Evolutionary conservation across 1,140 invertebrate species (phyloP).

Genomic region (Bombus polaris): DNA sequence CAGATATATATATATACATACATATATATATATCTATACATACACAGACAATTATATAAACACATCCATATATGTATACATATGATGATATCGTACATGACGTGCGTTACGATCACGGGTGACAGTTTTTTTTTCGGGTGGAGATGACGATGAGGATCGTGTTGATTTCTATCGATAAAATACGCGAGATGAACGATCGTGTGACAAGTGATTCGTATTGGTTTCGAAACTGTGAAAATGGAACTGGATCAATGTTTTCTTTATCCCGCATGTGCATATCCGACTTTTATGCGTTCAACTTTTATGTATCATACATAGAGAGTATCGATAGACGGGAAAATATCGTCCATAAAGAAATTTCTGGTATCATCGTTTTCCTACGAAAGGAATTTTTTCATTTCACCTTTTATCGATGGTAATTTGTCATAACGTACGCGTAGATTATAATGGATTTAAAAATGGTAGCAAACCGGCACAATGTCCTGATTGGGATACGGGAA

Average conservation of each 20-base stretch:
- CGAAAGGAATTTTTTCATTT: neutral
- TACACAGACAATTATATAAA: constrained; percentile 10
- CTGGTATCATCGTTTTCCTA: neutral
- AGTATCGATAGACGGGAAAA: neutral
- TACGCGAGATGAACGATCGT: constrained; percentile 17
- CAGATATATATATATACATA: constrained; percentile 32
- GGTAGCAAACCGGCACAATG: neutral
- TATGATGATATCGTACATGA: constrained; percentile 32
- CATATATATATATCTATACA: constrained; percentile 5
- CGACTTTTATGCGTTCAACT: neutral
- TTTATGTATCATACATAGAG: neutral
- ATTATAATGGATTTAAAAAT: neutral
- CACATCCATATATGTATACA: constrained; percentile 24
- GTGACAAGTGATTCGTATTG: constrained; percentile 6
- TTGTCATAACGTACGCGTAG: too few relatives aligned
- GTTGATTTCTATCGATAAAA: constrained; percentile 20
- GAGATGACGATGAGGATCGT: neutral
- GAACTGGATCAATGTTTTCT: neutral
- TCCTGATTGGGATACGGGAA: neutral
- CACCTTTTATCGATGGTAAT: neutral
- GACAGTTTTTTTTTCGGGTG: neutral
- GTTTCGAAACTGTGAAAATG: constrained; percentile 18
- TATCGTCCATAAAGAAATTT: neutral
- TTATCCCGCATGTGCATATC: neutral
- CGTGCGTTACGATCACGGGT: constrained; percentile 44